Evolutionary conservation across 2,888 invertebrate species (phyloP).

Genomic region (Philereme transversata): DNA sequence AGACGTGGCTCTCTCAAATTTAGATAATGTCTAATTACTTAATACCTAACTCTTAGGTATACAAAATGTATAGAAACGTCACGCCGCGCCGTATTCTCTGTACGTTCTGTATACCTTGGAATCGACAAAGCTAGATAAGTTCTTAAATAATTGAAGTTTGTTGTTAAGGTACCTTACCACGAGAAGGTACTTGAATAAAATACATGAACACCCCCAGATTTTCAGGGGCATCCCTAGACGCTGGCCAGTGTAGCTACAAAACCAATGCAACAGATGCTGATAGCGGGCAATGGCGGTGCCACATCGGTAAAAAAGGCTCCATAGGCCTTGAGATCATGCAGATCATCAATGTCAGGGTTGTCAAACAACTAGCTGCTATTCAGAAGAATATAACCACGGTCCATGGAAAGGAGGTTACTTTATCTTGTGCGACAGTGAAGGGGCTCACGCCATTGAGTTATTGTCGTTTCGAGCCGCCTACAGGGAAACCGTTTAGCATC

Average conservation of each 20-base stretch:
- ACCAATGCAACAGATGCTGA: slow-evolving; percentile 57
- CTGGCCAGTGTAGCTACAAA: slow-evolving; percentile 67
- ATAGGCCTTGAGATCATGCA: slow-evolving; percentile 62
- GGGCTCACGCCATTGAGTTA: slow-evolving; percentile 66
- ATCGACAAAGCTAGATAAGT: too few species aligned
- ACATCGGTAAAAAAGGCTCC: slow-evolving; percentile 62
- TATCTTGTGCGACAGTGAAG: slow-evolving; percentile 70
- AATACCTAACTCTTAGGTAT: too few species aligned
- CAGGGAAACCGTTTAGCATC: slow-evolving; percentile 72
- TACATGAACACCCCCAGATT: slow-evolving; percentile 49
- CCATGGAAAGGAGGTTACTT: slow-evolving; percentile 59
- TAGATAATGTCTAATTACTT: too few species aligned
- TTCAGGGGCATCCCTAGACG: slow-evolving; percentile 59
- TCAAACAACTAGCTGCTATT: slow-evolving; percentile 65
- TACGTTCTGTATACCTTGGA: too few species aligned
- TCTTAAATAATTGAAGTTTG: too few species aligned
- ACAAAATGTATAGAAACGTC: too few species aligned
- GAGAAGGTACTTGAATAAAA: too few species aligned
- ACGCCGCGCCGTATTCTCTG: too few species aligned
- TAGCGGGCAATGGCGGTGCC: slow-evolving; percentile 76
- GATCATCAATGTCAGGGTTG: slow-evolving; percentile 61
- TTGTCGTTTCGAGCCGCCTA: slow-evolving; percentile 78
- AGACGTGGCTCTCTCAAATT: too few species aligned
- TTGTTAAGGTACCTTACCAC: too few species aligned
- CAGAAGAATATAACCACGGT: slow-evolving; percentile 54